phyloP scores from a whole-genome alignment of 2,888 invertebrate genomes.

The Hylaea fasciaria region DNA sequence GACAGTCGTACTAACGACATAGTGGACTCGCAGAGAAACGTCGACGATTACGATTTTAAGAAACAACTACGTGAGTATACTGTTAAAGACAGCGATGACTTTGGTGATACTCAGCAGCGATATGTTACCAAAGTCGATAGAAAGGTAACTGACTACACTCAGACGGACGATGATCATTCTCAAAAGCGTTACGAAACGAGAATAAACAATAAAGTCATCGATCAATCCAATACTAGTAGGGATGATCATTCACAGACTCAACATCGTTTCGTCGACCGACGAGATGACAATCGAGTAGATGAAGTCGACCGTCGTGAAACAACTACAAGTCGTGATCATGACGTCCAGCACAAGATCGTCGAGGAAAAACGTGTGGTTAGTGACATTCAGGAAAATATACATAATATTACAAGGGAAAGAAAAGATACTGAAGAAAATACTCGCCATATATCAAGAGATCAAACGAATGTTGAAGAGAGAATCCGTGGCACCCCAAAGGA shows the following conservation, averaged over 20 bases:
- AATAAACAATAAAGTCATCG: constrained; percentile 42
- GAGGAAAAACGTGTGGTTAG: constrained; percentile 48
- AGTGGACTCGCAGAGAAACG: constrained; percentile 66
- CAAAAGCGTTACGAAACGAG: constrained; percentile 34
- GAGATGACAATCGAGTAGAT: constrained; percentile 45
- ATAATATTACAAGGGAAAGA: constrained; percentile 53
- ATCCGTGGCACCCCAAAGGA: constrained; percentile 1
- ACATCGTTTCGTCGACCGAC: constrained; percentile 39
- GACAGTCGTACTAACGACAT: constrained; percentile 47
- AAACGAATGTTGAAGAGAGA: background rate
- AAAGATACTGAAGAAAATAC: constrained; percentile 37
- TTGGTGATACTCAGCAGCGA: constrained; percentile 41
- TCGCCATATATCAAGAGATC: constrained; percentile 10
- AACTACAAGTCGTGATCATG: constrained; percentile 43
- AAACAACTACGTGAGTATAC: constrained; percentile 52
- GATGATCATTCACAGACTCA: constrained; percentile 42
- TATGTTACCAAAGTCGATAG: constrained; percentile 41
- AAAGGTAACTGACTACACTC: constrained; percentile 43
- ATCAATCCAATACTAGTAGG: constrained; percentile 41
- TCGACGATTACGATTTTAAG: constrained; percentile 68
- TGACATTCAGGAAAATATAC: constrained; percentile 45
- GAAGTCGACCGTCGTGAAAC: constrained; percentile 48
- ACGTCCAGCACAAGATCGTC: constrained; percentile 42
- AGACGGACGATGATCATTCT: constrained; percentile 41
- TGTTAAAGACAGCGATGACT: constrained; percentile 45